These are phyloP conservation scores for Ceyx melanurus DNA, from an alignment of 2,113 vertebrate species.

Conservation along the genomic window DNA sequence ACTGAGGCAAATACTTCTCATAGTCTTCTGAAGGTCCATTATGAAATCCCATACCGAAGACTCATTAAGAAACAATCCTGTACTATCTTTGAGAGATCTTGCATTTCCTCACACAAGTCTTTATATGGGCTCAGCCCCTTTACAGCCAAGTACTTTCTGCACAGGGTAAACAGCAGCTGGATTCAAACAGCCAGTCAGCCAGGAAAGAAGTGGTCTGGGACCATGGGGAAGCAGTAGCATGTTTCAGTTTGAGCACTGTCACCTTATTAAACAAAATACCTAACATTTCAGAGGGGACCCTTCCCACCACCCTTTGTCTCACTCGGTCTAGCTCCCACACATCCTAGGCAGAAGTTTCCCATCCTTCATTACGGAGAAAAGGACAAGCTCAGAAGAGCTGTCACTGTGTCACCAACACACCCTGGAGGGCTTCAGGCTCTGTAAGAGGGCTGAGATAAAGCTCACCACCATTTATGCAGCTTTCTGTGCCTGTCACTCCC, in stretches of 20 bases:
- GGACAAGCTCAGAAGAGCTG: neutral
- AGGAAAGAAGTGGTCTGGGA: neutral
- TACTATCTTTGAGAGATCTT: constrained; percentile 7
- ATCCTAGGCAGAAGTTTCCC: neutral
- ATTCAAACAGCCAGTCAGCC: neutral
- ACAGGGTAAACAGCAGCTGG: neutral
- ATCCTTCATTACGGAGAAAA: neutral
- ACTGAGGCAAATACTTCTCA: neutral
- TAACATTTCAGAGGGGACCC: neutral
- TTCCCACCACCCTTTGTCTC: neutral
- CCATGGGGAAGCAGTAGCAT: neutral
- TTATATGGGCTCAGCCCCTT: neutral
- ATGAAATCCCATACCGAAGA: neutral
- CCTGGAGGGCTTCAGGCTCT: neutral
- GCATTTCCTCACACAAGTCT: neutral
- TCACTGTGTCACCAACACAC: neutral
- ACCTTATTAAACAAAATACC: neutral
- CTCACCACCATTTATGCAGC: neutral
- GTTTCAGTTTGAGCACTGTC: neutral
- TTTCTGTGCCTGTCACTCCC: neutral
- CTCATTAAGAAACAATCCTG: neutral
- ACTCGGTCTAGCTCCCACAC: neutral
- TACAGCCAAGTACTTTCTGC: neutral
- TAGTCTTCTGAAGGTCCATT: constrained; percentile 3
- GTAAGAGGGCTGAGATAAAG: neutral